Evolutionary conservation across 2,888 invertebrate genomes (phyloP).

Genomic region (Gymnoscelis rufifasciata): DNA sequence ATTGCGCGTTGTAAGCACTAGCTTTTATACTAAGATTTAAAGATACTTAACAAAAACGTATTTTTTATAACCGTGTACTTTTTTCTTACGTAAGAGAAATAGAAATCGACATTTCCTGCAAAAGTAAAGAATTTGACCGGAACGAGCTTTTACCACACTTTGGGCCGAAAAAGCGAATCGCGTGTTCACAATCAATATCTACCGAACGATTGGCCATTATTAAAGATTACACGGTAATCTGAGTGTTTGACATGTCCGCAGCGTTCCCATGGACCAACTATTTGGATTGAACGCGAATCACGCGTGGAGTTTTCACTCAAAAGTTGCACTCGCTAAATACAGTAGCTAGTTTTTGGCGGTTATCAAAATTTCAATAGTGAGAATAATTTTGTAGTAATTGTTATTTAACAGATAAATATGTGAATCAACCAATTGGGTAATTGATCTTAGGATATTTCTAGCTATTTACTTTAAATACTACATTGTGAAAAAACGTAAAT

Average conservation of each 20-base stretch:
- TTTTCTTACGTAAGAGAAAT: neutral
- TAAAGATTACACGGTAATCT: slow-evolving; percentile 52
- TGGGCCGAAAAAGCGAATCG: slow-evolving; percentile 19
- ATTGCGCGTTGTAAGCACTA: slow-evolving; percentile 8
- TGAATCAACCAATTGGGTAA: no score
- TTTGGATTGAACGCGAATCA: slow-evolving; percentile 26
- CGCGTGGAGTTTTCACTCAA: slow-evolving; percentile 12
- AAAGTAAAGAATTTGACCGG: slow-evolving; percentile 1
- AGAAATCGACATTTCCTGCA: slow-evolving; percentile 3
- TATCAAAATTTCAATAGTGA: no score
- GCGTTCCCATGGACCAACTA: slow-evolving; percentile 28
- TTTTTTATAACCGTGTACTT: no score
- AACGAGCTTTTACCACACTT: slow-evolving; percentile 8
- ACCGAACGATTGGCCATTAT: slow-evolving; percentile 41
- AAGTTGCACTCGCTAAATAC: slow-evolving; percentile 14
- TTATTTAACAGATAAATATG: no score
- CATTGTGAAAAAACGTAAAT: no score
- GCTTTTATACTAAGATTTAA: neutral
- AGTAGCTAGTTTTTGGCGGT: slow-evolving; percentile 13
- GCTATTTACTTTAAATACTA: no score
- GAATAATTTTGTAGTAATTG: no score
- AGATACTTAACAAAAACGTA: no score
- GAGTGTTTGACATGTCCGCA: slow-evolving; percentile 45
- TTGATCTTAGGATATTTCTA: no score
- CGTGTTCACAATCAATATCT: slow-evolving; percentile 27